Conservation (phyloP, 2,797 vertebrate genomes). For the Remorina albescens region DNA sequence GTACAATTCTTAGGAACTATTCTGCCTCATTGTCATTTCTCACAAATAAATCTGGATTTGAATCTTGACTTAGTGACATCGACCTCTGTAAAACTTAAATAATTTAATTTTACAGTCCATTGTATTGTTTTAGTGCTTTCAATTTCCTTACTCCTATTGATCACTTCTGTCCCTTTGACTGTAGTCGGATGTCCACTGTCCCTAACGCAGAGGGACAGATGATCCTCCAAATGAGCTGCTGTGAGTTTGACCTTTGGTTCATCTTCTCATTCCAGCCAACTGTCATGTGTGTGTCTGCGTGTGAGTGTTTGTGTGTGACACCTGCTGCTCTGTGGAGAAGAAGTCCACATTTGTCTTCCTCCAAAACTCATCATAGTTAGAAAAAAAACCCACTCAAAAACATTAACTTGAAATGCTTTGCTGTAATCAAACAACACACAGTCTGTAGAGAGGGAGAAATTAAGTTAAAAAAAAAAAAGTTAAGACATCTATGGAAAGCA, state of each 20-base stretch:
- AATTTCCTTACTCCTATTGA: neutral
- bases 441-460: no score
- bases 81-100: no score
- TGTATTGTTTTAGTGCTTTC: neutral
- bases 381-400: no score
- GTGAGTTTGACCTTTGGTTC: slow-evolving; percentile 40
- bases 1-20: no score
- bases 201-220: slow-evolving; percentile 42
- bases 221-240: slow-evolving; percentile 16
- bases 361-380: no score
- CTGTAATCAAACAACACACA: no score
- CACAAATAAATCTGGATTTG: no score
- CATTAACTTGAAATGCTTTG: no score
- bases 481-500: no score
- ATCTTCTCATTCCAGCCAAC: slow-evolving; percentile 27
- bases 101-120: neutral
- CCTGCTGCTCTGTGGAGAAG: neutral
- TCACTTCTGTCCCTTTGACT: slow-evolving; percentile 11
- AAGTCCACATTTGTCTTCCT: neutral
- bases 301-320: neutral
- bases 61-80: neutral
- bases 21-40: no score
- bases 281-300: slow-evolving; percentile 11
- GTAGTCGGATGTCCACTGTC: slow-evolving; percentile 2
- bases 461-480: no score